Base-by-base conservation (phyloP, 1,140 invertebrate genomes). In the Panonychus citri region DNA sequence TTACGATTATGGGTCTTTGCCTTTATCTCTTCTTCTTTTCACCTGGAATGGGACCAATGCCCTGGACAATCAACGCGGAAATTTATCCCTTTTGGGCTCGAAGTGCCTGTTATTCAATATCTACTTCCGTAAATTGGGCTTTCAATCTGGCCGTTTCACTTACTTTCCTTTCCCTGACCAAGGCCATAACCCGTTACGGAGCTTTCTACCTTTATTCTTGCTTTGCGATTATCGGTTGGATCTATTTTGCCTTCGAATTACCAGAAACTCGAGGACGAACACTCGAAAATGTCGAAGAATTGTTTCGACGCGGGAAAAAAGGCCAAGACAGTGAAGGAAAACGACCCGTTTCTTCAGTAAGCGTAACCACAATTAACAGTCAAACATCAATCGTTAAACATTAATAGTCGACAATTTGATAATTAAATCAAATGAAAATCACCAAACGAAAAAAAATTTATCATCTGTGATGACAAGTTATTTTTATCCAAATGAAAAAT, bases 21-120 rank as follows among this genome's bases (percentile, higher is more conserved):
- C 54, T 73, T 10, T 76, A 76, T 61, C 64, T 76, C 25, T 63
- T 75, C 40, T 75, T 70, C 54, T 76, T 75, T 66, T 71, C 74
- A 49, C 72, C 74, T 62, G 74, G 76, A 26, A 76, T 77, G 73
- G 76, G 77, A 13, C 75, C 76, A 21, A 76, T 79, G 71, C 77
- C 78, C 40, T 79, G 77, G 78, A 77, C 77, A 3, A 72, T 79
- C 13, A 79, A 78, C 63, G 75, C 76, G 19, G 77, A 79, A 65
- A 77, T 79, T 48, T 79, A 76, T 64, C 77, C 78, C 12, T 63
- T 75, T 26, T 79, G 77, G 78, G 74, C 76, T 10, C 63, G 78
- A 54, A 70, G 74, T 58, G 72, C 72, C 1, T 75, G 75, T 39
- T 76, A 70, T 56, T 69, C 74, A n/a, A 66, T 75, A 17, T 67